phyloP scores from a whole-genome alignment of 2,888 invertebrate species.

The Volucella bombylans region DNA sequence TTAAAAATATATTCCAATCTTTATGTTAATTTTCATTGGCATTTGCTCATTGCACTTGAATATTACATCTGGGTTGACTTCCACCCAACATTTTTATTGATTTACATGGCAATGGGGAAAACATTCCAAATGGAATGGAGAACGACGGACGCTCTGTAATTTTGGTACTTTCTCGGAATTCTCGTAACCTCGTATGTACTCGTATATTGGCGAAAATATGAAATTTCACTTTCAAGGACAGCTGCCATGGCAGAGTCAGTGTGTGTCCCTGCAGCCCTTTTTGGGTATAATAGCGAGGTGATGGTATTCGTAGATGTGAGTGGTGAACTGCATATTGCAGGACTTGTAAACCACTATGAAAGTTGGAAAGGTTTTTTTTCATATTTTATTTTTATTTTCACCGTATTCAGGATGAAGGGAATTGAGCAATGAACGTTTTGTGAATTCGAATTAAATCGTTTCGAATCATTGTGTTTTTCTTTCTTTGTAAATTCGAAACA shows the following conservation, averaged over 20 bases:
- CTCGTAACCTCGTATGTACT: not conserved
- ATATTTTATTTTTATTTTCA: not conserved
- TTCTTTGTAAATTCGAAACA: not conserved
- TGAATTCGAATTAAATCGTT: conserved; percentile 39
- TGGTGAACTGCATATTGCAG: conserved; percentile 21
- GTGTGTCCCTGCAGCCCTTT: not conserved
- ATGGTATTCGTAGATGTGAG: not conserved
- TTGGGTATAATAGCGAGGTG: not conserved
- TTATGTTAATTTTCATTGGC: conserved; percentile 13
- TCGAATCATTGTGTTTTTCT: not conserved
- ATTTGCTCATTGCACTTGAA: conserved; percentile 15
- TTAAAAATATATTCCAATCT: conserved; percentile 1
- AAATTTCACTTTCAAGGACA: conserved; percentile 22
- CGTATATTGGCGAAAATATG: conserved; percentile 25
- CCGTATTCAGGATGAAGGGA: conserved; percentile 16
- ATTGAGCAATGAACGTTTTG: conserved; percentile 31
- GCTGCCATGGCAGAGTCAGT: not conserved
- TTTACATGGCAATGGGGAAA: conserved; percentile 26
- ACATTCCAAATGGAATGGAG: not conserved
- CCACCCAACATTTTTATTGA: conserved; percentile 22
- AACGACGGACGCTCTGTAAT: not conserved
- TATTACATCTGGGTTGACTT: conserved; percentile 14
- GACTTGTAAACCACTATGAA: not conserved
- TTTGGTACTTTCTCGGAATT: conserved; percentile 24
- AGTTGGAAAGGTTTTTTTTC: conserved; percentile 5